phyloP scores from a whole-genome alignment of 2,113 vertebrate species.

The Octodon degus region DNA sequence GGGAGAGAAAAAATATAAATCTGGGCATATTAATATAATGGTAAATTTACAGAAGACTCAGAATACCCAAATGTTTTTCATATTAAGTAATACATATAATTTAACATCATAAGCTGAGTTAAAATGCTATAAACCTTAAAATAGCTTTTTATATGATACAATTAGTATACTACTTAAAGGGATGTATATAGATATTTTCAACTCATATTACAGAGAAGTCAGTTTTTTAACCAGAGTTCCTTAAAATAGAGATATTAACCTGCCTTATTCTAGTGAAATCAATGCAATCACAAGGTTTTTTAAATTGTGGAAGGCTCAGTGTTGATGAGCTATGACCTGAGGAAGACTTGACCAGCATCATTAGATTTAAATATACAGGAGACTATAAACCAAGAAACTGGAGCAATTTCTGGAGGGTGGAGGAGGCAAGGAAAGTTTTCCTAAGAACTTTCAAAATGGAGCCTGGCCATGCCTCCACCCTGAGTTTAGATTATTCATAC shows the following conservation, averaged over 20 bases:
- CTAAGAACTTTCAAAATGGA: not conserved
- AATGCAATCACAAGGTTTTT: not conserved
- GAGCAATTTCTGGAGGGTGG: not conserved
- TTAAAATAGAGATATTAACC: not conserved
- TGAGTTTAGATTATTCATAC: not conserved
- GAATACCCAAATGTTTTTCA: not conserved
- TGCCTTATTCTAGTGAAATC: not conserved
- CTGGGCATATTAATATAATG: not conserved
- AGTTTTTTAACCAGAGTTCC: not conserved
- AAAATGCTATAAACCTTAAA: not conserved
- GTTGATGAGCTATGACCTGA: not conserved
- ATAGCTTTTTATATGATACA: not conserved
- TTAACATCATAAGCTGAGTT: not conserved
- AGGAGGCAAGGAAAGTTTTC: not conserved
- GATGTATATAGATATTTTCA: not conserved
- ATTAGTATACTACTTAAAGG: not conserved
- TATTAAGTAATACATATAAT: not conserved
- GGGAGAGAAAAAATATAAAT: not conserved
- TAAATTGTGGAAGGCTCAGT: not conserved
- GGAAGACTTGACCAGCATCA: not conserved
- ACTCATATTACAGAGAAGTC: not conserved
- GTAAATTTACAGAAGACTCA: not conserved
- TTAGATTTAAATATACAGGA: not conserved
- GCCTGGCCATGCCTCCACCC: no score
- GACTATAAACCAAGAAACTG: not conserved